Evolutionary conservation across 2,113 vertebrate species (phyloP).

Genomic region (Stomatorhinus ivindoensis): DNA sequence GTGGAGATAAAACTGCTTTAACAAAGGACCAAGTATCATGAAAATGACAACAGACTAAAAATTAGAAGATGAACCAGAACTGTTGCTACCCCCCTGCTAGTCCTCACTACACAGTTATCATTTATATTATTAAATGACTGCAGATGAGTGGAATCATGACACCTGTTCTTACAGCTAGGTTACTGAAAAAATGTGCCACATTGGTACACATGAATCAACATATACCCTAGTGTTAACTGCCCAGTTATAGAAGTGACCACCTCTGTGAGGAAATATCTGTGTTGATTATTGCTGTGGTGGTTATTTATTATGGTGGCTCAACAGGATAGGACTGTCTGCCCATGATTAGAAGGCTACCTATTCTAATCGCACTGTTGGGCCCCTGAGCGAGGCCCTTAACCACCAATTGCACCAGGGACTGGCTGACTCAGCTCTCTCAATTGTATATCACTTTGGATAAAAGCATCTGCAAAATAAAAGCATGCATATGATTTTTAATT

Average conservation of each 20-base stretch:
- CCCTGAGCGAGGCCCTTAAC: neutral
- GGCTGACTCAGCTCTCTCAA: neutral
- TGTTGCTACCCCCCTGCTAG: too few relatives aligned
- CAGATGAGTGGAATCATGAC: too few relatives aligned
- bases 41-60: too few relatives aligned
- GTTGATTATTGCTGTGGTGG: neutral
- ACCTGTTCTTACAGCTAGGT: too few relatives aligned
- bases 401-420: neutral
- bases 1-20: too few relatives aligned
- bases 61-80: too few relatives aligned
- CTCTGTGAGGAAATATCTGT: neutral
- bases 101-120: too few relatives aligned
- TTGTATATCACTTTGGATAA: neutral
- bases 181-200: too few relatives aligned
- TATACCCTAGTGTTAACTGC: neutral
- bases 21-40: too few relatives aligned
- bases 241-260: neutral
- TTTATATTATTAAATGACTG: too few relatives aligned
- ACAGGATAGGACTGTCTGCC: neutral
- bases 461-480: neutral
- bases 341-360: neutral
- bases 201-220: too few relatives aligned
- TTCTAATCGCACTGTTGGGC: neutral
- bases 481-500: neutral
- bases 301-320: neutral